Conservation (phyloP, 2,113 vertebrate genomes). For the Romanogobio albipinnatus region DNA sequence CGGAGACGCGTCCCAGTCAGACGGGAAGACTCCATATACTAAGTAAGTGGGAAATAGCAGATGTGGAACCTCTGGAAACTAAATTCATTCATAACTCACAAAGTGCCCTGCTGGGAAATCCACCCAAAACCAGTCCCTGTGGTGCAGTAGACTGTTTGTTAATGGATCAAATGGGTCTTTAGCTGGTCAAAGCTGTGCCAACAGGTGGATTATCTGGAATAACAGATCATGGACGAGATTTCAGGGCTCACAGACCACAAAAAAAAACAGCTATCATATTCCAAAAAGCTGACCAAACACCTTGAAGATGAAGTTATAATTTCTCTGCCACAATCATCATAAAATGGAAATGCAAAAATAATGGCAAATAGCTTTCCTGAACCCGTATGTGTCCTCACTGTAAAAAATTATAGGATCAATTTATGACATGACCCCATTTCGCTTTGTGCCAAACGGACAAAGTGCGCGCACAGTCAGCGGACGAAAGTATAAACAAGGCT, state of each 20-base stretch:
- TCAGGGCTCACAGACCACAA: background rate
- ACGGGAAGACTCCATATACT: slow-evolving; percentile 44
- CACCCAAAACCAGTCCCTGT: no score
- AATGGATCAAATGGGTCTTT: background rate
- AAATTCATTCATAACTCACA: slow-evolving; percentile 39
- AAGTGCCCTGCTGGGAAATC: background rate
- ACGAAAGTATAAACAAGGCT: no score
- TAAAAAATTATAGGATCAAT: no score
- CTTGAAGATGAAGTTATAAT: background rate
- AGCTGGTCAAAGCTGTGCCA: background rate
- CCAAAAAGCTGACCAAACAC: background rate
- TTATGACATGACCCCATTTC: no score
- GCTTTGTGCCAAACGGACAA: no score
- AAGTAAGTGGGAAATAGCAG: background rate
- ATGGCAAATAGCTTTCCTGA: background rate
- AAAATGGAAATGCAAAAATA: background rate
- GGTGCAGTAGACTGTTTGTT: background rate
- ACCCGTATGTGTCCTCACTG: background rate
- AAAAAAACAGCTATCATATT: background rate
- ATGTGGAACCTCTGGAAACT: slow-evolving; percentile 36
- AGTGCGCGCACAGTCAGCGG: no score
- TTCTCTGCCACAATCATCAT: background rate
- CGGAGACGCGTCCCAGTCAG: slow-evolving; percentile 33
- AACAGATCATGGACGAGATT: background rate
- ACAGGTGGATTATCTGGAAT: background rate